Conservation (phyloP, 2,888 invertebrate genomes). For the Drosophila mercatorum region DNA sequence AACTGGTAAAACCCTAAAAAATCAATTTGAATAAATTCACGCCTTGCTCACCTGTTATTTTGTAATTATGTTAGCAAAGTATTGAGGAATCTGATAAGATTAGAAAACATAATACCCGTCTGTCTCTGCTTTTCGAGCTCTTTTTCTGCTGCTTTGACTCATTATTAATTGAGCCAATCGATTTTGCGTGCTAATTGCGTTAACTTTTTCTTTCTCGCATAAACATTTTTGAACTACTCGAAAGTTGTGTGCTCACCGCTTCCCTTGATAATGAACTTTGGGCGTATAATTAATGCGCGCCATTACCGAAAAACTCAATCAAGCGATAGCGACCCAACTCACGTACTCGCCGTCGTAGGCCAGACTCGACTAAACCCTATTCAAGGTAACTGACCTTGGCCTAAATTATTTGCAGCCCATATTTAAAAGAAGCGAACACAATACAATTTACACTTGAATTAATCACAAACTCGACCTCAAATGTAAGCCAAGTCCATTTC, state of each 20-base stretch:
- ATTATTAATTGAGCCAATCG: conserved; percentile 11
- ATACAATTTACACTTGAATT: conserved; percentile 66
- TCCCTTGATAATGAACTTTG: conserved; percentile 44
- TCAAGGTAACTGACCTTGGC: conserved; percentile 39
- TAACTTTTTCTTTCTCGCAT: conserved; percentile 12
- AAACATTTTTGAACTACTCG: conserved; percentile 3
- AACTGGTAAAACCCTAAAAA: neutral
- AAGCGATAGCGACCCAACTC: conserved; percentile 27
- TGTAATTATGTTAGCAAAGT: neutral
- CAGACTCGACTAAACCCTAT: neutral
- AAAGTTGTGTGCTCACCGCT: conserved; percentile 6
- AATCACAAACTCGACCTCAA: conserved; percentile 45
- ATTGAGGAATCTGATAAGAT: neutral
- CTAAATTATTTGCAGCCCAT: conserved; percentile 39
- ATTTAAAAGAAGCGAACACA: conserved; percentile 19
- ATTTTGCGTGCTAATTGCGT: conserved; percentile 18
- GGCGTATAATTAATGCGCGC: conserved; percentile 19
- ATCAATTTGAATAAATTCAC: neutral
- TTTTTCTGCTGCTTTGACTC: neutral
- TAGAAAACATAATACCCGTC: neutral
- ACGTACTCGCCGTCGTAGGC: conserved; percentile 5
- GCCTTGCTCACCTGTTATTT: neutral
- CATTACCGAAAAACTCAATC: conserved; percentile 37
- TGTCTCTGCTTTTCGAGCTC: neutral
- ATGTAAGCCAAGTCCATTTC: conserved; percentile 45